These are phyloP conservation scores for Ctenicera cuprea DNA, from an alignment of 2,888 invertebrate genomes.

Conservation along the genomic window DNA sequence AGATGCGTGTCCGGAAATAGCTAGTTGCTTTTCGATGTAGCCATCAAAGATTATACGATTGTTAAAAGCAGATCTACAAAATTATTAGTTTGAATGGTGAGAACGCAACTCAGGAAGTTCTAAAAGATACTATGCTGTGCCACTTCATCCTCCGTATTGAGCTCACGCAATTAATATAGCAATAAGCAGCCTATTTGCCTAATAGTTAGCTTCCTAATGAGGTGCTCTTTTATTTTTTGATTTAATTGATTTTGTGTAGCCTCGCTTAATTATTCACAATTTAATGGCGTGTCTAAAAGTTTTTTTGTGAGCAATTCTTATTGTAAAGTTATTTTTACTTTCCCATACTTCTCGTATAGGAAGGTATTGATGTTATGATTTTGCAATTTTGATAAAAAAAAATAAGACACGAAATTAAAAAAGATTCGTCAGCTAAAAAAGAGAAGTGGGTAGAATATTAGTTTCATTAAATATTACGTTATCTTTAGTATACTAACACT, in stretches of 20 bases:
- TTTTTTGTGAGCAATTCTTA: neutral
- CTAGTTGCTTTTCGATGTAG: neutral
- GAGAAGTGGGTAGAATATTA: too few relatives aligned
- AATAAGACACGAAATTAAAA: too few relatives aligned
- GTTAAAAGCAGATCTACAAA: conserved; percentile 38
- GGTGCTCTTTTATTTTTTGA: conserved; percentile 23
- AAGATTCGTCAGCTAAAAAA: too few relatives aligned
- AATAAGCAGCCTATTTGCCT: conserved; percentile 40
- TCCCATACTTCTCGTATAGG: too few relatives aligned
- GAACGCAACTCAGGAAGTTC: conserved; percentile 47
- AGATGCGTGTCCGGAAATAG: neutral
- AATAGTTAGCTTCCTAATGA: conserved; percentile 30
- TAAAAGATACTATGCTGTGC: conserved; percentile 23
- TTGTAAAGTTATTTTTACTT: neutral
- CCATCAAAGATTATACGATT: conserved; percentile 2
- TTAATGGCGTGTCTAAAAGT: neutral
- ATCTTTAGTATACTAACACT: too few relatives aligned
- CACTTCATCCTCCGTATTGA: conserved; percentile 38
- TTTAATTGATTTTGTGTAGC: conserved; percentile 13
- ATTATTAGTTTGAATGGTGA: conserved; percentile 38
- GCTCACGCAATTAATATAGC: conserved; percentile 43
- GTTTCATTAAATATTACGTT: too few relatives aligned
- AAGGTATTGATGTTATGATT: too few relatives aligned
- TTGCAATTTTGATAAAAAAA: too few relatives aligned
- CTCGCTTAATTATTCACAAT: conserved; percentile 1